Conservation (phyloP, 2,113 vertebrate species). For the Garra rufa region DNA sequence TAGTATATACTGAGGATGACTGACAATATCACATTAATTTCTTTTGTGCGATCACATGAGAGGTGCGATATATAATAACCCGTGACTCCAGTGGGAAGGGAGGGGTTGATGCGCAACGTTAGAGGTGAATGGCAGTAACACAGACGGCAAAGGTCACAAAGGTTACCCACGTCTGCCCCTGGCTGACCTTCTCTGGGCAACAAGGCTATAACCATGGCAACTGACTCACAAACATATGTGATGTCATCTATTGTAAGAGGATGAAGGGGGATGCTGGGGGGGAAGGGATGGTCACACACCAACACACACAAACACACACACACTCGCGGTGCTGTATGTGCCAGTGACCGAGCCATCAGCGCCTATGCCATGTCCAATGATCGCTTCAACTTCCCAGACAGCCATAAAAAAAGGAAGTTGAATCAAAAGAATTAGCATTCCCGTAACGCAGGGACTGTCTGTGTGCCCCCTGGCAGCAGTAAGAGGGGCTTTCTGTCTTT, state of each 20-base stretch:
- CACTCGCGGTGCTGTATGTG: neutral
- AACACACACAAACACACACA: conserved; percentile 40
- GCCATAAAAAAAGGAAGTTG: conserved; percentile 48
- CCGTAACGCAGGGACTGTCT: conserved; percentile 49
- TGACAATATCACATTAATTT: conserved; percentile 5
- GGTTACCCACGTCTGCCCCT: conserved; percentile 50
- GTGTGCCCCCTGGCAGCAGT: conserved; percentile 48
- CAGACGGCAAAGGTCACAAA: conserved; percentile 55
- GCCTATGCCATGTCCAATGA: conserved; percentile 44
- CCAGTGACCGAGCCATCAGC: conserved; percentile 26
- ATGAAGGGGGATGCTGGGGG: conserved; percentile 27
- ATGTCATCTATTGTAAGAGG: conserved; percentile 47
- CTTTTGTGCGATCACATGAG: neutral
- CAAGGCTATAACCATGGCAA: conserved; percentile 57
- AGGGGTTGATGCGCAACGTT: conserved; percentile 10
- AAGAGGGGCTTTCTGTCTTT: conserved; percentile 51
- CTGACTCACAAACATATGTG: conserved; percentile 57
- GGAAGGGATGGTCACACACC: conserved; percentile 37
- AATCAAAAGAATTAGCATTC: conserved; percentile 61
- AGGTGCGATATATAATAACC: neutral
- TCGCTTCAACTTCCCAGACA: conserved; percentile 57
- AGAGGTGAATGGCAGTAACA: conserved; percentile 51
- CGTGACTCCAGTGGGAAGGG: neutral
- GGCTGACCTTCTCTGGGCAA: conserved; percentile 47
- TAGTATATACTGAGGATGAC: neutral